Base-by-base conservation (phyloP, 2,888 invertebrate species). In the Phlogophora meticulosa region DNA sequence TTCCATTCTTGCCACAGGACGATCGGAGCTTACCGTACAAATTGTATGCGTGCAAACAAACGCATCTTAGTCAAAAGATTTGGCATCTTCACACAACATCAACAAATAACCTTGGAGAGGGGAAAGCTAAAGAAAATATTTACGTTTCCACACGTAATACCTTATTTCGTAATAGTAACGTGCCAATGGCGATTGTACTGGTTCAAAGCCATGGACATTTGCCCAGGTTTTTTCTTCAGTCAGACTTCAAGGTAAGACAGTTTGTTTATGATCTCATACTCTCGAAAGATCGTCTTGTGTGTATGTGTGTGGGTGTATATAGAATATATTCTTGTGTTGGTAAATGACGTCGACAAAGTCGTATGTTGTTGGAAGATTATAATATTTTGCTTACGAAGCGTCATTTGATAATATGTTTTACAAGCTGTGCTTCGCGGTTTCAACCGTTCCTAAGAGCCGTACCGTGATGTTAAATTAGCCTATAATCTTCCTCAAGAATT, bases 141-240 rank as follows among this genome's bases (percentile, higher is more conserved):
- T 74, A 55, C 24, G 45, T 51, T 55, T 46, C 43, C 5, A 38
- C 43, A 45, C 67, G 60, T 58, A 72, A 72, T 43, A 36, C 1
- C 1, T 7, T 38, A 55, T 61, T 5, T 60, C 24, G 46, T 75
- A 60, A 65, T 52, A 5, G 17, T 32, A 48, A 40, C 46, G 17
- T 46, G 10, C 0, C 20, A 28, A 20, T 17, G 52, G 32, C 53
- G 49, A n/a, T 17, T 62, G 56, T 43, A 24, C 60, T 43, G 36
- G 55, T 76, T 76, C 76, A 76, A 76, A 76, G 76, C 76, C 76
- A 76, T 76, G 76, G 76, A 56, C 76, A 3, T 0, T 36, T 79
- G 80, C 76, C 76, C 76, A 61, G 10, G 9, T 40, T 51, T 51
- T 74, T 72, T 46, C 51, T 62, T 17, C 32, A 20, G n/a, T 5